These are phyloP conservation scores for Tribolium freemani DNA, from an alignment of 2,888 invertebrate genomes.

Conservation along the genomic window DNA sequence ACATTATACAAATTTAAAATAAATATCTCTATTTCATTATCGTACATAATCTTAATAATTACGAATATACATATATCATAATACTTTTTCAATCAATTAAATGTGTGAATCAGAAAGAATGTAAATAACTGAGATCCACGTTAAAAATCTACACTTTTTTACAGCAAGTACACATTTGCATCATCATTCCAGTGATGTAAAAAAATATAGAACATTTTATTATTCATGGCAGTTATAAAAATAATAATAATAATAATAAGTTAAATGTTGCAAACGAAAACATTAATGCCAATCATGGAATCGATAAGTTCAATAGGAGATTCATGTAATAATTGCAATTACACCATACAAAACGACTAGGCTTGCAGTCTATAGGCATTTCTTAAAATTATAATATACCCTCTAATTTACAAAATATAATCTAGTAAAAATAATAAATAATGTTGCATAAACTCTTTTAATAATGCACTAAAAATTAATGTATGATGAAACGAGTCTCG, in stretches of 20 bases:
- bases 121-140: conserved; percentile 44
- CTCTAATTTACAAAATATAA: conserved; percentile 26
- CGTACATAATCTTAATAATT: conserved; percentile 51
- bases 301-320: conserved; percentile 32
- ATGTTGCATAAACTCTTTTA: conserved; percentile 27
- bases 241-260: no score
- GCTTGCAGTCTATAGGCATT: conserved; percentile 53
- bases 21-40: conserved; percentile 51
- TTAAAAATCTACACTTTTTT: conserved; percentile 40
- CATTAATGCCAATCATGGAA: conserved; percentile 39
- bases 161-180: conserved; percentile 22
- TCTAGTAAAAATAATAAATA: conserved; percentile 33
- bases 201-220: conserved; percentile 37
- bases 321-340: conserved; percentile 44
- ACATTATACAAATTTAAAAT: conserved; percentile 48
- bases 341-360: conserved; percentile 51
- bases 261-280: conserved; percentile 14
- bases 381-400: conserved; percentile 61
- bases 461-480: conserved; percentile 22
- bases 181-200: conserved; percentile 30
- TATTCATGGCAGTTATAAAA: conserved; percentile 38
- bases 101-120: conserved; percentile 44
- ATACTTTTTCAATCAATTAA: conserved; percentile 51
- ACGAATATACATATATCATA: conserved; percentile 54
- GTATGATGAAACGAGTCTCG: neutral